Base-by-base conservation (phyloP, 2,797 vertebrate species). In the Notoglanidium macrostoma region DNA sequence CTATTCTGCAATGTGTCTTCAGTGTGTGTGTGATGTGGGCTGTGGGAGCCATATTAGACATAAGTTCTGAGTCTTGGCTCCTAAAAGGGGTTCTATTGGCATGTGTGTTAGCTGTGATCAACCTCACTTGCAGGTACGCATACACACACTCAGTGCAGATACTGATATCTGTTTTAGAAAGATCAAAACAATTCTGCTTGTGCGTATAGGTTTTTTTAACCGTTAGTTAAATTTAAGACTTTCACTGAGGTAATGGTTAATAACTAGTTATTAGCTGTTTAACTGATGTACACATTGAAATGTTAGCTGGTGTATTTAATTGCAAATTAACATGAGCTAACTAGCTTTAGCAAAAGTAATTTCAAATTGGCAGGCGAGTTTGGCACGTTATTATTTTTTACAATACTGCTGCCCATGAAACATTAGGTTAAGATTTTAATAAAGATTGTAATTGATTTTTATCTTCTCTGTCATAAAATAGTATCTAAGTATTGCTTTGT, bases 21-120 rank as follows among this genome's bases (percentile, higher is more conserved):
- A 95, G 91, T 86, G 91, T 96, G 17, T 84, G 90, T 0, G 88
- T 96, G 76, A 87, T 97, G 84, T 97, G 98, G 91, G 94, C 96
- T 29, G 46, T 97, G n/a, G 97, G 97, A 83, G 97, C 95, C 3
- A 74, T 98, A 19, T 40, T 96, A 44, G 94, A 97, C 78, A 94
- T 98, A 94, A 93, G 94, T 93, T 97, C 97, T 0, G 98, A 99
- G 92, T 99, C 98, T 21, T 99, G 98, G 98, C 92, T 99, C 89
- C 95, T 99, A 85, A 99, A 99, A 95, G 97, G 97, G 89, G 92
- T 95, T 87, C 95, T 99, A 89, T 93, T 99, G 72, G 91, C 95
- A 76, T 94, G 95, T 85, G 87, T 98, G 72, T 92, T 96, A 0
- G 94, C 95, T 23, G 94, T 94, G 68, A 91, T 95, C 77, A 96